Conservation (phyloP, 2,888 invertebrate species). For the Geophilus truncorum region DNA sequence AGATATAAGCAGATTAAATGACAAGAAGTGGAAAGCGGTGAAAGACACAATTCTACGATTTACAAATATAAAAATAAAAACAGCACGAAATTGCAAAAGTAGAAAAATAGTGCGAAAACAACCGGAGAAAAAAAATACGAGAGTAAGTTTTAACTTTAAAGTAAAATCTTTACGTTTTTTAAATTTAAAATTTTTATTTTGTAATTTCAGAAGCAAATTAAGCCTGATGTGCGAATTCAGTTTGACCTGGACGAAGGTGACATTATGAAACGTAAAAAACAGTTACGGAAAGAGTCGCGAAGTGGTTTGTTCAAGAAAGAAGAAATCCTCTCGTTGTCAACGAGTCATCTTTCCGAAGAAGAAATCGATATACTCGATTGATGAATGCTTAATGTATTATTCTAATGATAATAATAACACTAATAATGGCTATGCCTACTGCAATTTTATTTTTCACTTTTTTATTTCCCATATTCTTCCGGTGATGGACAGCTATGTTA, state of each 20-base stretch:
- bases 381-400: not conserved
- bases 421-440: not conserved
- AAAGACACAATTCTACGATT: not conserved
- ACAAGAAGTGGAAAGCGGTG: not conserved
- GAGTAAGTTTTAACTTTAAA: not conserved
- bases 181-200: not conserved
- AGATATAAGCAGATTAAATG: not conserved
- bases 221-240: not conserved
- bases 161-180: too few relatives aligned
- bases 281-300: constrained; percentile 43
- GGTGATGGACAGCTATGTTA: not conserved
- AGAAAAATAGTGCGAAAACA: not conserved
- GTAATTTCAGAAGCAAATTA: not conserved
- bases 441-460: not conserved
- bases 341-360: constrained; percentile 32
- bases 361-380: constrained; percentile 34
- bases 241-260: not conserved
- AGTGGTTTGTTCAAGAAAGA: constrained; percentile 45
- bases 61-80: not conserved
- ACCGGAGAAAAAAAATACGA: not conserved
- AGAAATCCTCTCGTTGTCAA: constrained; percentile 40
- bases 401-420: too few relatives aligned
- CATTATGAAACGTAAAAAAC: constrained; percentile 41
- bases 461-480: not conserved
- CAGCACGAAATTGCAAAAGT: not conserved